Percentiles rank a stretch among this genome's conserved stretches.
These are phyloP conservation scores for Acinonyx jubatus DNA, from an alignment of 2,113 vertebrate species.

Conservation along the genomic window DNA sequence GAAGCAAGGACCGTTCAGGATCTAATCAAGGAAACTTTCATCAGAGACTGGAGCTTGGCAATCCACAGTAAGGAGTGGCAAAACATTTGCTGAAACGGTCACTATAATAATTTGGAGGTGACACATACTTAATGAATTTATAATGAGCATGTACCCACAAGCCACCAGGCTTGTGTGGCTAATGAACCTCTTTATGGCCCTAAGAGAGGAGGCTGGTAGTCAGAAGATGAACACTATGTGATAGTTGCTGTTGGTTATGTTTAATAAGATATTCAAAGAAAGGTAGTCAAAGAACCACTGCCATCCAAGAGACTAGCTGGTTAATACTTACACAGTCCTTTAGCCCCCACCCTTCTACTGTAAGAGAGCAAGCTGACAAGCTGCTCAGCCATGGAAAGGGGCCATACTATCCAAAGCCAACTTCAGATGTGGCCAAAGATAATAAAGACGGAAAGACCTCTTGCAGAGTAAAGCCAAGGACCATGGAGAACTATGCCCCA, in stretches of 20 bases:
- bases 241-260: not conserved
- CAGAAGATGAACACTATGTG: not conserved
- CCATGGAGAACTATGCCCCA: not conserved
- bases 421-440: not conserved
- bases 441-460: not conserved
- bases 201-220: slow-evolving; percentile 14
- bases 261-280: not conserved
- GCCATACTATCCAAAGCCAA: slow-evolving; percentile 15
- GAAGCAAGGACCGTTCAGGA: not conserved
- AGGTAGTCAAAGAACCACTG: not conserved
- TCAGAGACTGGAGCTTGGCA: not conserved
- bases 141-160: not conserved
- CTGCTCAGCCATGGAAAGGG: not conserved
- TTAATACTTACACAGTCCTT: not conserved
- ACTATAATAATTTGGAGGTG: not conserved
- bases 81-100: slow-evolving; percentile 21
- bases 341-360: not conserved
- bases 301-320: not conserved
- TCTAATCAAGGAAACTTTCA: not conserved
- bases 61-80: not conserved
- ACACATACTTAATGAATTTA: not conserved
- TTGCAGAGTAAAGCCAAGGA: slow-evolving; percentile 19
- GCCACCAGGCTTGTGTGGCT: not conserved
- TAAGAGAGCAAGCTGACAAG: not conserved
- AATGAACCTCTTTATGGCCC: not conserved